Evolutionary conservation across 2,113 vertebrate species (phyloP).

Genomic region (Clarias batrachus): DNA sequence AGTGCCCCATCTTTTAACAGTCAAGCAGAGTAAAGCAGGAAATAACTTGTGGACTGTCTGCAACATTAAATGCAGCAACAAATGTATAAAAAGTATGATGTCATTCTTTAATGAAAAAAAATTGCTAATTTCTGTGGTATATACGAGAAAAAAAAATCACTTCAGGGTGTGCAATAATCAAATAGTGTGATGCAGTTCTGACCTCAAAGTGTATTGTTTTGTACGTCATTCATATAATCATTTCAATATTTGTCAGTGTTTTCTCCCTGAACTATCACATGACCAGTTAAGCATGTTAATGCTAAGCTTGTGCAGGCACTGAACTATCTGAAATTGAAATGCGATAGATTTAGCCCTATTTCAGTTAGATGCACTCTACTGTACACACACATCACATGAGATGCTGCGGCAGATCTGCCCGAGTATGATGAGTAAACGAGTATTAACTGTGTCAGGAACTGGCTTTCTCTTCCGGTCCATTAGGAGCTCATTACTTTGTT

Average conservation of each 20-base stretch:
- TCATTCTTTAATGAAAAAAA: no score
- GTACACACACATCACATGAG: background rate
- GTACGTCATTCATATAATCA: no score
- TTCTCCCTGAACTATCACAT: background rate
- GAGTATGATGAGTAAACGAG: background rate
- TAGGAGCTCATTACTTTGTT: conserved; percentile 16
- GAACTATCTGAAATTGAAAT: background rate
- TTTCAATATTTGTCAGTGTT: background rate
- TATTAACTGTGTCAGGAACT: background rate
- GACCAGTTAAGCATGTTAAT: background rate
- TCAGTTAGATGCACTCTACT: background rate
- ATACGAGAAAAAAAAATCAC: no score
- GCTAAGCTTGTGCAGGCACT: background rate
- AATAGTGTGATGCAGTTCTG: background rate
- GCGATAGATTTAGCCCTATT: background rate
- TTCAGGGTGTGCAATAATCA: background rate
- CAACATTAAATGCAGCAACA: no score
- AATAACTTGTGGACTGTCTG: no score
- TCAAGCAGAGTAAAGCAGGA: no score
- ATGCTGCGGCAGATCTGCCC: background rate
- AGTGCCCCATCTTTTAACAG: no score
- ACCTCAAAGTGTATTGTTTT: background rate
- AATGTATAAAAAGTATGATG: no score
- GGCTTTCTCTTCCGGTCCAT: conserved; percentile 13
- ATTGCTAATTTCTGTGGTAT: background rate